Evolutionary conservation across 2,888 invertebrate genomes (phyloP).

Genomic region (Eupithecia subfuscata): DNA sequence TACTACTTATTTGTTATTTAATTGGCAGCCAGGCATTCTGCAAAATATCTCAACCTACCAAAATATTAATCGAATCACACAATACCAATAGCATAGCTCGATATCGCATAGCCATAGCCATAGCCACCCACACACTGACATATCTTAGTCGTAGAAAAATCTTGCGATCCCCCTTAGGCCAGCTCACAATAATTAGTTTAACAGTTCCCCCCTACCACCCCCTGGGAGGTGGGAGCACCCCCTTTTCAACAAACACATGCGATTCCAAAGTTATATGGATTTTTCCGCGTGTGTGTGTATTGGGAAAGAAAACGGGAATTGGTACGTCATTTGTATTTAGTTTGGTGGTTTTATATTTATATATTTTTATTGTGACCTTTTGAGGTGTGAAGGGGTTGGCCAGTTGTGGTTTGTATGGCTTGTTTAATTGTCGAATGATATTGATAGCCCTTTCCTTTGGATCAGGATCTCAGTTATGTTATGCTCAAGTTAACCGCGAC

Average conservation of each 20-base stretch:
- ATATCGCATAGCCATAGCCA: neutral
- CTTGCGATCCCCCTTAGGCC: slow-evolving; percentile 57
- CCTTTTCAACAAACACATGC: slow-evolving; percentile 51
- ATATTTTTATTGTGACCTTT: slow-evolving; percentile 12
- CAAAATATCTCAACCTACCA: slow-evolving; percentile 1
- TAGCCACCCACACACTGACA: slow-evolving; percentile 50
- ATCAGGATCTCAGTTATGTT: neutral
- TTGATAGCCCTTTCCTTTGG: neutral
- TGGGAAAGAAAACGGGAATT: slow-evolving; percentile 57
- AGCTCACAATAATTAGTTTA: slow-evolving; percentile 70
- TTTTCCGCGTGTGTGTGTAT: slow-evolving; percentile 54
- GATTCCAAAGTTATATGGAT: slow-evolving; percentile 52
- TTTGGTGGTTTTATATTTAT: slow-evolving; percentile 30
- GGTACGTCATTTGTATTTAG: slow-evolving; percentile 53
- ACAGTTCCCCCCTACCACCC: slow-evolving; percentile 63
- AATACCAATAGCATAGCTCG: neutral
- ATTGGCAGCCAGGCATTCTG: neutral
- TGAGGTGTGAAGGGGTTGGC: neutral
- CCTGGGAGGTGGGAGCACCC: slow-evolving; percentile 40
- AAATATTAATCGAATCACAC: slow-evolving; percentile 34
- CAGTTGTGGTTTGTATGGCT: neutral
- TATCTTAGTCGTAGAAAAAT: slow-evolving; percentile 62
- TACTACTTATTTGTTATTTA: neutral
- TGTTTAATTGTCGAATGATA: neutral
- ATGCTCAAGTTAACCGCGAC: neutral